Evolutionary conservation across 2,113 vertebrate genomes (phyloP), one percentile per base, ranked within the genome.

Genomic region (Rhombomys opimus): DNA sequence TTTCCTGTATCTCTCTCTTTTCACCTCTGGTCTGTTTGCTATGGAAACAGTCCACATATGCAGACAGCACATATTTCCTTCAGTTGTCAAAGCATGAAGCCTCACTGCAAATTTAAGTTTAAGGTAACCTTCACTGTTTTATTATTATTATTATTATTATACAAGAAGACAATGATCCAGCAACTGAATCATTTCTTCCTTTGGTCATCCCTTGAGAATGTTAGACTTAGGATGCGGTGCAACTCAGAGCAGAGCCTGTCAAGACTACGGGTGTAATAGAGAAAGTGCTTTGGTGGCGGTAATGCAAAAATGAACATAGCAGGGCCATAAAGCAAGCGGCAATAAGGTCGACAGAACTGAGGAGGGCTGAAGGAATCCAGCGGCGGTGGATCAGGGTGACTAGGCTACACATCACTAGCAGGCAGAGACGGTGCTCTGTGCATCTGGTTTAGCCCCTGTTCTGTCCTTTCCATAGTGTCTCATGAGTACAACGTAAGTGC

Each of bases 151-250:
- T 57, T 3, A 57, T 57, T 13, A 57, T 57, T 57, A 57, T 57
- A 57, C 57, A 73, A 75, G 38, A 17, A 27, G 59, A 85, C 59
- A 96, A 27, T 50, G 63, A 89, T 54, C n/a, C 27, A 59, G 30
- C 72, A 85, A 22, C 59, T 86, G 73, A 87, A 46, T 68, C 35
- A 82, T 76, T 96, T 85, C 75, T 90, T 96, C 59, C 50, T 90
- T 80, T 87, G 54, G 63, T 87, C 7, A 27, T 76, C 88, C 57
- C 4, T 18, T 65, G 76, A 89, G 41, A 35, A 12, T 82, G 57
- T 15, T 11, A 96, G 78, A 76, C 4, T n/a, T 22, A 20, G 52
- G 35, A 32, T 88, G 11, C 22, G 63, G 41, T 68, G 12, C 7
- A 35, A 41, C 75, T 89, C 61, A 20, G 3, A 38, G 65, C 67